Base-by-base conservation (phyloP, 1,140 invertebrate species). In the Idris sp. region DNA sequence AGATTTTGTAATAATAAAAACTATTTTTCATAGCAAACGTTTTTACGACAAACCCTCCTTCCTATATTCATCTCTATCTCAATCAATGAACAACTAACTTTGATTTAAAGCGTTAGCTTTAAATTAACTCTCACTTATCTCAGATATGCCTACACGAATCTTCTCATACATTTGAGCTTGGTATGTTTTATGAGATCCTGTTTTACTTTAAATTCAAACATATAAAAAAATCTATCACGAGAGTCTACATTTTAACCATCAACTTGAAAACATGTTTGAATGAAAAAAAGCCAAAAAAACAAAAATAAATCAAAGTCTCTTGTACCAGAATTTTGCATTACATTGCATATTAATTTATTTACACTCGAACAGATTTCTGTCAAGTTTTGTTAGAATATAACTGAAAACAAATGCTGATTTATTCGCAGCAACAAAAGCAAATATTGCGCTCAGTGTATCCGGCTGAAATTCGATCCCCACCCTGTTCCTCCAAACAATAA, bases 91-190 rank as follows among this genome's bases (percentile, higher is more conserved):
- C 44, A 35, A 18, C 38, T 16, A 64, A 53, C 36, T 64, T 51
- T 64, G 46, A 64, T 64, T 44, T 53, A 64, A 53, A 53, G 28
- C 40, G 33, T 64, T 64, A 53, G 36, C 36, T 51, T 28, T 22
- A 61, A 61, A 43, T 61, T 49, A 61, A 4, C 44, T 41, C 43
- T 10, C 33, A 38, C 35, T 48, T 40, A 61, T 49, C 33, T 19
- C 14, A 7, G 7, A 49, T 15, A 22, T 54, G 36, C 14, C n/a
- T 9, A 31, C 16, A 30, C n/a, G 16, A 41, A 30, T 13, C 40
- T 6, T 14, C 15, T 11, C 18, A 46, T 59, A 16, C 14, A 46
- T 41, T 28, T 30, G 18, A 0, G 38, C 51, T 26, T 58, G n/a
- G 6, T 26, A 33, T 44, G 35, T 33, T 58, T 35, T 26, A 40